phyloP scores from a whole-genome alignment of 2,888 invertebrate genomes.

The Sesia apiformis region DNA sequence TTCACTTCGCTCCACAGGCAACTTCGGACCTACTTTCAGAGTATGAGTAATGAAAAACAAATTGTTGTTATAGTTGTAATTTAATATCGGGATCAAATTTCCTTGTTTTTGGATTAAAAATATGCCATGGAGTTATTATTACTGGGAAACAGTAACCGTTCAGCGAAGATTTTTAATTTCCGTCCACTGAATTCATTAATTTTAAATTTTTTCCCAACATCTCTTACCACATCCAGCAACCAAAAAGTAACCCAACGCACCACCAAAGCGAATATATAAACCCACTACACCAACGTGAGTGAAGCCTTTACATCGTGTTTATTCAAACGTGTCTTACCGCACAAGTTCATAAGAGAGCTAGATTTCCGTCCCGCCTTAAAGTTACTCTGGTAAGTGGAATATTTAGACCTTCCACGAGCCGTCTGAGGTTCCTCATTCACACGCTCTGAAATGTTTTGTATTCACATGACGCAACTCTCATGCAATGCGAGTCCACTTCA shows the following conservation, averaged over 20 bases:
- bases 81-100: no score
- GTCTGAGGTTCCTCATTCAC: conserved; percentile 86
- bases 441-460: conserved; percentile 85
- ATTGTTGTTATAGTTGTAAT: no score
- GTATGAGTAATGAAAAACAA: no score
- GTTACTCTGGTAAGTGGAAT: conserved; percentile 88
- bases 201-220: background rate
- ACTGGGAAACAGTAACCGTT: no score
- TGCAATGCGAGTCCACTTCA: conserved; percentile 1
- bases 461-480: conserved; percentile 41
- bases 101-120: no score
- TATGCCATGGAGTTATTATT: no score
- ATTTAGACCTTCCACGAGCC: conserved; percentile 88
- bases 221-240: conserved; percentile 29
- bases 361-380: conserved; percentile 92
- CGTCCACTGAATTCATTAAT: no score
- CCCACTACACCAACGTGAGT: conserved; percentile 37
- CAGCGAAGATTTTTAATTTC: no score
- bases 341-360: conserved; percentile 96
- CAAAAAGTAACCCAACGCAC: conserved; percentile 60
- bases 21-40: no score
- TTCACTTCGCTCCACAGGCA: no score
- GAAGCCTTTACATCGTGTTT: conserved; percentile 42
- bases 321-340: conserved; percentile 84
- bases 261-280: conserved; percentile 30